Base-by-base conservation (phyloP, 2,113 vertebrate genomes). In the Sprattus sprattus region DNA sequence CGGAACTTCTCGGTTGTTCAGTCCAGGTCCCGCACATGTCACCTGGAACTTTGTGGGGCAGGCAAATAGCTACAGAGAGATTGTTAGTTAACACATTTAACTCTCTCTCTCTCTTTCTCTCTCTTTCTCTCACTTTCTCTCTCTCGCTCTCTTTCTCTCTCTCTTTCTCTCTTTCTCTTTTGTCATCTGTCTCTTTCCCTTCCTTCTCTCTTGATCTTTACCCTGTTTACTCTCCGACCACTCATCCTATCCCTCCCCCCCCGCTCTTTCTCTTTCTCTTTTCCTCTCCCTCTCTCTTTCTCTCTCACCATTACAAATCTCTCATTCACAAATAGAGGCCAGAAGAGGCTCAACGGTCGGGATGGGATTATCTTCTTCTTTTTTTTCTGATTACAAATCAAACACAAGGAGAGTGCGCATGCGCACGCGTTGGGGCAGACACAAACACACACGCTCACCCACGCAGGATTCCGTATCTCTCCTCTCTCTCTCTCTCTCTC, bases 301-400 rank as follows among this genome's bases (percentile, higher is more conserved):
- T 0, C 78, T 84, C 28, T 28, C 81, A 32, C 20, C 39, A 25
- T 60, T 86, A 88, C 83, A 93, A 94, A 94, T 94, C 94, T 94
- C 90, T 92, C 92, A 91, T 94, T 94, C 92, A 94, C 92, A 94
- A 94, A 95, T 91, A 92, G 91, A 94, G 92, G 93, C 92, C 94
- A 93, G 90, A 92, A 93, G 93, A 92, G 92, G 94, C 93, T 94
- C 94, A 95, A 88, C 89, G 89, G 91, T 92, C 89, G 92, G 88
- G 90, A 94, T 90, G 90, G 91, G 94, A 94, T 95, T 89, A 90
- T 89, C 82, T 92, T 92, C 91, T 93, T 87, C 90, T 92, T 91
- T 93, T 88, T 90, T 92, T 91, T 88, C 93, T 93, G 91, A 94
- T 94, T 93, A 92, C 91, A 94, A 95, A 93, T 92, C 90, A 91